Evolutionary conservation across 2,113 vertebrate genomes (phyloP), one percentile per base, ranked within the genome.

Genomic region (Pelmatolapia mariae): DNA sequence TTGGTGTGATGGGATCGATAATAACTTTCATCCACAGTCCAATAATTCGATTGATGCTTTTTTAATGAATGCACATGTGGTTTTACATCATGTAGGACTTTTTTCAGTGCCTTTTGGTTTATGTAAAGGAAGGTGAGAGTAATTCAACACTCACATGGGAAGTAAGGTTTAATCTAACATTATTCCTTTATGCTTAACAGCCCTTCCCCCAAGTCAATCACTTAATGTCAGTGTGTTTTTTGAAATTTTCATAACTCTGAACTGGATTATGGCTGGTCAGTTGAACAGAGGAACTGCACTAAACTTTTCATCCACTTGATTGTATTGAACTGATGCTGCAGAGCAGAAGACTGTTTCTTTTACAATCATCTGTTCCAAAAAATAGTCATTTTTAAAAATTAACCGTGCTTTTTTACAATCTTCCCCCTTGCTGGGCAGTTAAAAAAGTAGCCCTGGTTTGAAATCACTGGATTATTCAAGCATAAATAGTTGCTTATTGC

Each of bases 191-290:
- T 86, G 86, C 78, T 90, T 63, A 61, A 52, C 81, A 76, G 71
- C 84, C 85, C 87, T 80, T 83, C 85, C 86, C 33, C 38, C n/a
- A 33, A 86, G 22, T 89, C 93, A 95, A 92, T 95, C 87, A 92
- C 86, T 80, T 94, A 94, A 95, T 90, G 92, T 89, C 71, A 84
- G 19, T 91, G 80, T 89, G 81, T 26, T 92, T 91, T 90, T 93
- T 91, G 1, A 80, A 82, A 88, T 90, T 80, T 13, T 66, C 47
- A 61, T 68, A 88, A 92, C 59, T 93, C 85, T 86, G 53, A 90
- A 87, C 80, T 89, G 85, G 89, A 92, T 92, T 91, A 89, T 66
- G 52, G 76, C 2, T 5, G 22, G 2, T 80, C 54, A 43, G 56
- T 56, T 84, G 80, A 82, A 81, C 68, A 86, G 76, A 22, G 83